These are phyloP conservation scores for Cheilosia soror DNA, from an alignment of 2,888 invertebrate species.

Conservation along the genomic window DNA sequence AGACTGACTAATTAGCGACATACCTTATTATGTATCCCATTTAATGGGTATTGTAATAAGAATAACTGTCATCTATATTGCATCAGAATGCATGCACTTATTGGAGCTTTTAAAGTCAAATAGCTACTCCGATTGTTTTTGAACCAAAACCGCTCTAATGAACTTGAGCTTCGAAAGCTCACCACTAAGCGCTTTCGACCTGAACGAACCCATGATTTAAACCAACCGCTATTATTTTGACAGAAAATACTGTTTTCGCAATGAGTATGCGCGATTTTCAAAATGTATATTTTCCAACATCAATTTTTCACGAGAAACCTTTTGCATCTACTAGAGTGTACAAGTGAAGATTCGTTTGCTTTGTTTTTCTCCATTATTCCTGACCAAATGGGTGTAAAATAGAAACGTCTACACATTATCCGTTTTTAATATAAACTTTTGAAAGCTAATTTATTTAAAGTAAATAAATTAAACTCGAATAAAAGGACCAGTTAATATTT, in stretches of 20 bases:
- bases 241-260: neutral
- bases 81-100: too few species aligned
- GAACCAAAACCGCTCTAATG: neutral
- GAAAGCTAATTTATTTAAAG: neutral
- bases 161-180: neutral
- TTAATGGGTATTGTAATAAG: too few species aligned
- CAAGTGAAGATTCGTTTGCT: neutral
- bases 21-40: too few species aligned
- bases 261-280: conserved; percentile 14
- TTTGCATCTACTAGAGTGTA: conserved; percentile 3
- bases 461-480: neutral
- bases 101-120: too few species aligned
- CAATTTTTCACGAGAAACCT: conserved; percentile 16
- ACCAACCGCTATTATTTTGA: neutral
- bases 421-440: neutral
- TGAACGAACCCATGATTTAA: conserved; percentile 3
- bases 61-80: too few species aligned
- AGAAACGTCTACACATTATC: neutral
- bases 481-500: neutral
- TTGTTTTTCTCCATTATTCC: neutral
- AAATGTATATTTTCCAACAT: conserved; percentile 6
- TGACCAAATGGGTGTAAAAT: neutral
- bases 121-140: neutral
- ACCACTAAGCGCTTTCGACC: neutral
- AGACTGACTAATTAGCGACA: too few species aligned